Base-by-base conservation (phyloP, 2,888 invertebrate species). In the Antitype chi region DNA sequence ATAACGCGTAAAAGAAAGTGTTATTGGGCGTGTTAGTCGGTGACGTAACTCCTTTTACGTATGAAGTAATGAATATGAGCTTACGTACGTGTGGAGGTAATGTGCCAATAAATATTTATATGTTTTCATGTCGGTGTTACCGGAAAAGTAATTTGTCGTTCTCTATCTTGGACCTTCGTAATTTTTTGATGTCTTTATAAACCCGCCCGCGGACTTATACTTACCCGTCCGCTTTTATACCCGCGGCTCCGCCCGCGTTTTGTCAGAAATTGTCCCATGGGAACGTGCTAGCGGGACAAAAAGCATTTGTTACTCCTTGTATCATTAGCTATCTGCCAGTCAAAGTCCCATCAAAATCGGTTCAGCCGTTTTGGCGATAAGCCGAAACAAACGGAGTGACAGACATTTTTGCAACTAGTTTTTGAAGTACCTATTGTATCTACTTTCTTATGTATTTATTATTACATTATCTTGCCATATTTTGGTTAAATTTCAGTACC, bases 1-100 rank as follows among this genome's bases (percentile, higher is more conserved):
- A 77, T 71, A 84, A 72, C 20, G n/a, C 82, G 74, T 85, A 75
- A 81, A 77, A 67, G 67, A 72, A 78, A 74, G 47, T 78, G 76
- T 78, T 80, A 84, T 82, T 84, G 74, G 53, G 32, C 57, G 59
- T 76, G 69, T 81, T 53, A 68, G 59, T 73, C 52, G 69, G 55
- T n/a, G n/a, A 59, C 74, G 81, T 70, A 74, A 66, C 62, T 66
- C 55, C 52, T 70, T 70, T 71, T 74, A 59, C n/a, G 62, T 49
- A 32, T 23, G 15, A 28, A 20, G 63, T 80, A 82, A 71, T 79
- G 73, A 66, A 62, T 62, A 60, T 59, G 15, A 47, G 55, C 52
- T 60, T 49, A 53, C 23, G 17, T 3, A 47, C 38, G 17, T 63
- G 25, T 72, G 23, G 15, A 23, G 70, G 15, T 67, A 68, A 32